Evolutionary conservation across 2,888 invertebrate genomes (phyloP).

Genomic region (Conistra vaccinii): DNA sequence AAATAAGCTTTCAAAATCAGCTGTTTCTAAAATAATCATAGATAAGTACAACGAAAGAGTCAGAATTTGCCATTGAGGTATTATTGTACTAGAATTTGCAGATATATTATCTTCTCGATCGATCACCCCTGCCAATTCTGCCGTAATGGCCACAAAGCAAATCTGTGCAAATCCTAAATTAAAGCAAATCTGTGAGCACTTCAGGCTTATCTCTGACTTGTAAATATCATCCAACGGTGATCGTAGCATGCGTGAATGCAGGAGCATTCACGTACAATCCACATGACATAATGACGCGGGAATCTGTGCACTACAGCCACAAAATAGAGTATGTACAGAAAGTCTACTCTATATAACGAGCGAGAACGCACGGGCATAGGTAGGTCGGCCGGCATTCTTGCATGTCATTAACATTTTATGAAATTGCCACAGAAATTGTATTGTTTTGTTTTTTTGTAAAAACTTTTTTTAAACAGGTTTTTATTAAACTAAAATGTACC

Average conservation of each 20-base stretch:
- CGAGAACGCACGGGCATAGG: not conserved
- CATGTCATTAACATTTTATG: too few relatives aligned
- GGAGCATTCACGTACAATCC: slow-evolving; percentile 16
- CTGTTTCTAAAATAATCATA: too few relatives aligned
- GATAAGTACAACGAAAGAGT: too few relatives aligned
- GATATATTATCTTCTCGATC: not conserved
- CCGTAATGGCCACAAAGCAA: not conserved
- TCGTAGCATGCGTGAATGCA: slow-evolving; percentile 46
- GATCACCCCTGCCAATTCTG: too few relatives aligned
- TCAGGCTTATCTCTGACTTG: slow-evolving; percentile 34
- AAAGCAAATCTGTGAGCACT: slow-evolving; percentile 19
- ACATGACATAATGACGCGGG: slow-evolving; percentile 51
- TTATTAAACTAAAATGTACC: too few relatives aligned
- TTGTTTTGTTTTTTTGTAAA: too few relatives aligned
- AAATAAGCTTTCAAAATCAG: too few relatives aligned
- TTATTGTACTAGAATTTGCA: too few relatives aligned
- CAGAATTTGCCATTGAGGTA: too few relatives aligned
- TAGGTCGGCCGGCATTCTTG: not conserved
- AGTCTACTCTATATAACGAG: not conserved
- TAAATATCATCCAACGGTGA: slow-evolving; percentile 45
- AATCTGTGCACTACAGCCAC: slow-evolving; percentile 37
- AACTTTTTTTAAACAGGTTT: too few relatives aligned
- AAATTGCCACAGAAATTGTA: not conserved
- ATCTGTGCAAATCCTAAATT: slow-evolving; percentile 20
- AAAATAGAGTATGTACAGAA: not conserved